Evolutionary conservation across 2,113 vertebrate species (phyloP).

Genomic region (Cranoglanis bouderius): DNA sequence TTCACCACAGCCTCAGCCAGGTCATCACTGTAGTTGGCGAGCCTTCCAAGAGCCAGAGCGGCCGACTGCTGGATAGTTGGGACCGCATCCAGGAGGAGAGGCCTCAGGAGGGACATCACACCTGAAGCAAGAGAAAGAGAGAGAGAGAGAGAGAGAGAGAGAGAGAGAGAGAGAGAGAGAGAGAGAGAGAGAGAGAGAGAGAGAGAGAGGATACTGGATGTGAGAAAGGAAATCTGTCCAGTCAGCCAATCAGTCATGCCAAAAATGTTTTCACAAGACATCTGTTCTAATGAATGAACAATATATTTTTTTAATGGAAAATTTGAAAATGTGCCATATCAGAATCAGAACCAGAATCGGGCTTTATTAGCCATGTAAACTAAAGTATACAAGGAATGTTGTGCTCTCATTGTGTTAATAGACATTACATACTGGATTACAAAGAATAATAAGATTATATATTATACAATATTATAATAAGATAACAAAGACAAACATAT

Average conservation of each 20-base stretch:
- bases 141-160: no score
- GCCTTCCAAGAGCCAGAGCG: conserved; percentile 86
- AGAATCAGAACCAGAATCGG: not conserved
- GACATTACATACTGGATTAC: not conserved
- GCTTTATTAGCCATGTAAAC: not conserved
- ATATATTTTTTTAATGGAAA: not conserved
- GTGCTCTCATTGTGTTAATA: not conserved
- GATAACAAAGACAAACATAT: not conserved
- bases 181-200: conserved; percentile 34
- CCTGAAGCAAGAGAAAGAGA: conserved; percentile 68
- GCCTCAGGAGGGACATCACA: conserved; percentile 85
- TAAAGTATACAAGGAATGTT: not conserved
- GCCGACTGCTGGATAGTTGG: conserved; percentile 89
- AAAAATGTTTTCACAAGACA: not conserved
- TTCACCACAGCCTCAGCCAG: conserved; percentile 88
- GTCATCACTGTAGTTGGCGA: conserved; percentile 85
- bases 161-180: no score
- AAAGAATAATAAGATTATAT: not conserved
- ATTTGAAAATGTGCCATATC: not conserved
- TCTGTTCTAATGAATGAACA: not conserved
- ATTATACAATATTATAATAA: not conserved
- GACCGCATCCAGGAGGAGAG: conserved; percentile 85
- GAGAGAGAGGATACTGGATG: not conserved
- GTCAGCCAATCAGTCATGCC: no score
- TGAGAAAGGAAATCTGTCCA: not conserved